These are phyloP conservation scores for Zophobas morio DNA, from an alignment of 1,140 invertebrate species.

Conservation along the genomic window DNA sequence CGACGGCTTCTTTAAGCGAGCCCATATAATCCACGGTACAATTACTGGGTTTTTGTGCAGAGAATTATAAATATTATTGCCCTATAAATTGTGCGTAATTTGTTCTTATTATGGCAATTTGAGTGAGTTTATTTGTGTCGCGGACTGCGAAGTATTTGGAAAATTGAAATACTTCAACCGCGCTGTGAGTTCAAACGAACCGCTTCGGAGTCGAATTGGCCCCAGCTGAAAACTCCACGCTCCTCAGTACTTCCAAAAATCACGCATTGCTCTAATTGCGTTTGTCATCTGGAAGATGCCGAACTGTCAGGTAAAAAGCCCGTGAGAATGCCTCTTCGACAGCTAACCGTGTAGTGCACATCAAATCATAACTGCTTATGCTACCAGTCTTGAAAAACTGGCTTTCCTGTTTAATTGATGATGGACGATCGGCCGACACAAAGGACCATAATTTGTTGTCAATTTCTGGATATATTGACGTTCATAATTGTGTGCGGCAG, in stretches of 20 bases:
- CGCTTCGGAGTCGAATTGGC: slow-evolving; percentile 44
- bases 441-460: slow-evolving; percentile 68
- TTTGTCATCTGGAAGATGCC: slow-evolving; percentile 54
- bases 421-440: slow-evolving; percentile 65
- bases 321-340: slow-evolving; percentile 60
- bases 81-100: slow-evolving; percentile 62
- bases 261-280: slow-evolving; percentile 50
- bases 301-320: slow-evolving; percentile 53
- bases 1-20: slow-evolving; percentile 29
- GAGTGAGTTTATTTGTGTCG: slow-evolving; percentile 57
- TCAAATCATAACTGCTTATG: slow-evolving; percentile 64
- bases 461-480: slow-evolving; percentile 66
- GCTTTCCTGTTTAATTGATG: slow-evolving; percentile 65
- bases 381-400: slow-evolving; percentile 55
- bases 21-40: slow-evolving; percentile 32
- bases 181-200: slow-evolving; percentile 57
- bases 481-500: slow-evolving; percentile 64
- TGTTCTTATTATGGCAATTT: slow-evolving; percentile 62
- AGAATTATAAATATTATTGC: slow-evolving; percentile 62
- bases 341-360: slow-evolving; percentile 62
- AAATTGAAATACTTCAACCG: slow-evolving; percentile 59
- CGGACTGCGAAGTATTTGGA: slow-evolving; percentile 58
- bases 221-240: slow-evolving; percentile 17
- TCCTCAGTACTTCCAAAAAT: slow-evolving; percentile 11
- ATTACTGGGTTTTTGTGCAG: slow-evolving; percentile 39